A percentile compares a stretch with the other conserved stretches of the same genome.
Evolutionary conservation across 2,888 invertebrate species (phyloP).

Genomic region (Chloroclystis v-ata): DNA sequence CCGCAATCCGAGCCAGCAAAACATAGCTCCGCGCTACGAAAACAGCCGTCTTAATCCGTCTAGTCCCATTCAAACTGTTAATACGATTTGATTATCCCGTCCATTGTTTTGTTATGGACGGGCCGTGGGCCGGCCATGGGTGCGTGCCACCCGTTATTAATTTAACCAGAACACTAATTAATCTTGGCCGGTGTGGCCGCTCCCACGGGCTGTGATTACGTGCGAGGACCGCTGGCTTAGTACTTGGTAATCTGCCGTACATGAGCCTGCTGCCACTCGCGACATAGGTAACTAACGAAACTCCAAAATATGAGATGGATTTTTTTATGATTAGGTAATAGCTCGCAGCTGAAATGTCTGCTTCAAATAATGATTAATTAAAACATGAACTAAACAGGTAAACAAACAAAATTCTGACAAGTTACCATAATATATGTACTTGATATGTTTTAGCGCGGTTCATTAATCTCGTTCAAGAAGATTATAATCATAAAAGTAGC

Average conservation of each 20-base stretch:
- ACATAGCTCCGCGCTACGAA: conserved; percentile 23
- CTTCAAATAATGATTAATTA: no score
- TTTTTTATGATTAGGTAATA: no score
- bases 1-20: not conserved
- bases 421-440: no score
- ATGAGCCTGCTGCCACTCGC: not conserved
- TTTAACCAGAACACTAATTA: conserved; percentile 71
- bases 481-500: no score
- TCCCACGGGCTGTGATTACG: conserved; percentile 50
- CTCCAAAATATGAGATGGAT: no score
- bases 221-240: conserved; percentile 34
- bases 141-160: conserved; percentile 67
- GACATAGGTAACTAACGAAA: no score
- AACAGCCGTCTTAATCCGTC: conserved; percentile 32
- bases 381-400: no score
- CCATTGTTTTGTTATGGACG: conserved; percentile 40
- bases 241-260: conserved; percentile 25
- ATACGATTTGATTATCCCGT: conserved; percentile 46
- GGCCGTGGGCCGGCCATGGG: conserved; percentile 41
- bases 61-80: conserved; percentile 40
- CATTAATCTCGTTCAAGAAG: no score
- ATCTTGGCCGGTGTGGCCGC: conserved; percentile 65
- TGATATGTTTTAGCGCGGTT: no score
- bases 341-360: no score
- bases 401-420: no score